These are phyloP conservation scores for Eupithecia dodoneata DNA, from an alignment of 2,888 invertebrate genomes.

Conservation along the genomic window DNA sequence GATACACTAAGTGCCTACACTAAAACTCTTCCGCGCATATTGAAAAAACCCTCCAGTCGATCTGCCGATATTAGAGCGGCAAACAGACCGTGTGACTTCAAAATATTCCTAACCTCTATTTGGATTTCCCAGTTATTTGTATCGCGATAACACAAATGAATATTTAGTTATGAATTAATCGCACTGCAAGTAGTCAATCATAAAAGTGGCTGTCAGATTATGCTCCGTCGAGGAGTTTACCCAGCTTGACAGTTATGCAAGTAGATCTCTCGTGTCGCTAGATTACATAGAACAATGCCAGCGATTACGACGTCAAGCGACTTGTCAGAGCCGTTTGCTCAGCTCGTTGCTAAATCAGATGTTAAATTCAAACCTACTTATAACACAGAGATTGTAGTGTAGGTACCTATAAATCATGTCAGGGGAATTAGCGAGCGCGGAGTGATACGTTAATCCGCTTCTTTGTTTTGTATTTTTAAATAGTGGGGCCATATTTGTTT, in stretches of 20 bases:
- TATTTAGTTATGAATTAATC: conserved; percentile 72
- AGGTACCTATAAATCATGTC: conserved; percentile 76
- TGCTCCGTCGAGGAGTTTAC: conserved; percentile 69
- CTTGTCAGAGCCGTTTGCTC: conserved; percentile 70
- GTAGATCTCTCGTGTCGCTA: conserved; percentile 76
- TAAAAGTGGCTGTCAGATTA: conserved; percentile 77
- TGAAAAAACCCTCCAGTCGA: conserved; percentile 47
- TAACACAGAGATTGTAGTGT: conserved; percentile 66
- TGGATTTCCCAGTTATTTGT: conserved; percentile 71
- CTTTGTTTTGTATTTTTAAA: conserved; percentile 83
- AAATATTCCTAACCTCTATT: conserved; percentile 65
- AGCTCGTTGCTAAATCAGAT: conserved; percentile 78
- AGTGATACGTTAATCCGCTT: conserved; percentile 82
- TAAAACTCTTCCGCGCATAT: conserved; percentile 64
- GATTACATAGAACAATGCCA: conserved; percentile 80
- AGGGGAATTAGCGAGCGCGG: conserved; percentile 69
- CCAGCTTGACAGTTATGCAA: conserved; percentile 79
- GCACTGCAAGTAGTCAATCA: conserved; percentile 73
- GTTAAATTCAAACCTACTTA: conserved; percentile 70
- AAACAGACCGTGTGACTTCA: conserved; percentile 59
- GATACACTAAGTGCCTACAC: conserved; percentile 67
- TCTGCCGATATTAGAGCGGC: conserved; percentile 52
- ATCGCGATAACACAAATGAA: conserved; percentile 61
- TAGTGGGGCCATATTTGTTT: conserved; percentile 82
- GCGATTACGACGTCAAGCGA: conserved; percentile 79